Conservation (phyloP, 2,797 vertebrate genomes). For the Schizopygopsis pylzovi region DNA sequence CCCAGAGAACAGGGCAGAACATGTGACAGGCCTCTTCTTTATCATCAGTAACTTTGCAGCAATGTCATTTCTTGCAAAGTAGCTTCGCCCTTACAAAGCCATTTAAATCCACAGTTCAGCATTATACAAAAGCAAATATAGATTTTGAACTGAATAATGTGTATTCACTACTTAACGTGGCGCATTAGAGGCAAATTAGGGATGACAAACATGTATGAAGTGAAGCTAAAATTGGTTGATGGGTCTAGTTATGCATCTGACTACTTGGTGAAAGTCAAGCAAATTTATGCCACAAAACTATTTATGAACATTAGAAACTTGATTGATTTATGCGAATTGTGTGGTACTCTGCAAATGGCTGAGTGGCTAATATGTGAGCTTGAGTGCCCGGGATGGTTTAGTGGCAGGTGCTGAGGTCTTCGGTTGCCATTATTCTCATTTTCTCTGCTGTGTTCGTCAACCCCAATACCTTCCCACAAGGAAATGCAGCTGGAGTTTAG, state of each 20-base stretch:
- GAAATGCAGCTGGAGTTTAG: not conserved
- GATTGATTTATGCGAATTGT: not conserved
- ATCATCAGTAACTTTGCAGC: slow-evolving; percentile 1
- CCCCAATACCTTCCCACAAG: not conserved
- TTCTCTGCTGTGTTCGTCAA: not conserved
- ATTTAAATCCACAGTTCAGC: slow-evolving; percentile 13
- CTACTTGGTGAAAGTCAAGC: not conserved
- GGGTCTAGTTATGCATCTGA: not conserved
- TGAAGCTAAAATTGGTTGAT: not conserved
- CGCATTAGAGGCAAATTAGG: not conserved
- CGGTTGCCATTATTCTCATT: slow-evolving; percentile 5
- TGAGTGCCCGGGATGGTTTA: slow-evolving; percentile 1
- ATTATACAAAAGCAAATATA: slow-evolving; percentile 1
- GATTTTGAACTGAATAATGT: not conserved
- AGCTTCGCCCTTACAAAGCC: not conserved
- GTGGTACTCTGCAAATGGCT: not conserved
- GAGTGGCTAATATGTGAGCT: slow-evolving; percentile 22
- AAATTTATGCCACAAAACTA: not conserved
- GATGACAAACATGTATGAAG: not conserved
- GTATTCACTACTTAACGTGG: not conserved
- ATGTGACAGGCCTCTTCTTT: not conserved
- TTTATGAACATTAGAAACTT: slow-evolving; percentile 9
- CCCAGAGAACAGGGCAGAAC: slow-evolving; percentile 17
- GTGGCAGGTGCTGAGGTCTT: not conserved
- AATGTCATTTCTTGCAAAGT: slow-evolving; percentile 3